phyloP scores from a whole-genome alignment of 2,888 invertebrate genomes.

The Lampropteryx suffumata region DNA sequence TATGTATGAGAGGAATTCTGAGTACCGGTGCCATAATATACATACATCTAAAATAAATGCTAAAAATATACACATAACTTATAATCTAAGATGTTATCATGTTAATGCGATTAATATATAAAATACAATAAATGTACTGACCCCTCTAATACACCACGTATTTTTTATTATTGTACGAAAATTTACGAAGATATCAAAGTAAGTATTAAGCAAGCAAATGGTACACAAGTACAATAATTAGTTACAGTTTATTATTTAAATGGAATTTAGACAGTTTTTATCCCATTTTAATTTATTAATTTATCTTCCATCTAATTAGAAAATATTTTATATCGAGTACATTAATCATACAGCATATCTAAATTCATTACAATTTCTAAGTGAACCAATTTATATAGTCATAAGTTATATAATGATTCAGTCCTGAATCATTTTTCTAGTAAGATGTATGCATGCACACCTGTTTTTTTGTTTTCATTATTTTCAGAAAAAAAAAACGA shows the following conservation, averaged over 20 bases:
- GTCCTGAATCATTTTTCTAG: too few relatives aligned
- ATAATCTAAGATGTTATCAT: constrained; percentile 38
- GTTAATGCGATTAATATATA: constrained; percentile 45
- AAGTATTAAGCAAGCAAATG: too few relatives aligned
- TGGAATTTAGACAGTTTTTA: too few relatives aligned
- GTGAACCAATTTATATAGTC: constrained; percentile 5
- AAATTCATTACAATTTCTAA: constrained; percentile 10
- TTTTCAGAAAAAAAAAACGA: too few relatives aligned
- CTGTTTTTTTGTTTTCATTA: too few relatives aligned
- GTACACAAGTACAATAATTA: too few relatives aligned
- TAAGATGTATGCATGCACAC: too few relatives aligned
- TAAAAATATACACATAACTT: constrained; percentile 58
- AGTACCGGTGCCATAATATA: constrained; percentile 55
- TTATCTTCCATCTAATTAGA: not conserved
- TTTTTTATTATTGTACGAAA: constrained; percentile 2
- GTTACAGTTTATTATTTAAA: too few relatives aligned
- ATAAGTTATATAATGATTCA: constrained; percentile 1
- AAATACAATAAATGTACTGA: constrained; percentile 44
- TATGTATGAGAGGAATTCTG: constrained; percentile 26
- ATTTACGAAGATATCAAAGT: not conserved
- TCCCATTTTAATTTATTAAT: too few relatives aligned
- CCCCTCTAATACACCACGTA: constrained; percentile 26
- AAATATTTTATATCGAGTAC: constrained; percentile 10
- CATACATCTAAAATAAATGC: constrained; percentile 60
- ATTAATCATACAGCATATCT: constrained; percentile 1